phyloP scores from a whole-genome alignment of 2,797 vertebrate genomes.

The Denticeps clupeoides region DNA sequence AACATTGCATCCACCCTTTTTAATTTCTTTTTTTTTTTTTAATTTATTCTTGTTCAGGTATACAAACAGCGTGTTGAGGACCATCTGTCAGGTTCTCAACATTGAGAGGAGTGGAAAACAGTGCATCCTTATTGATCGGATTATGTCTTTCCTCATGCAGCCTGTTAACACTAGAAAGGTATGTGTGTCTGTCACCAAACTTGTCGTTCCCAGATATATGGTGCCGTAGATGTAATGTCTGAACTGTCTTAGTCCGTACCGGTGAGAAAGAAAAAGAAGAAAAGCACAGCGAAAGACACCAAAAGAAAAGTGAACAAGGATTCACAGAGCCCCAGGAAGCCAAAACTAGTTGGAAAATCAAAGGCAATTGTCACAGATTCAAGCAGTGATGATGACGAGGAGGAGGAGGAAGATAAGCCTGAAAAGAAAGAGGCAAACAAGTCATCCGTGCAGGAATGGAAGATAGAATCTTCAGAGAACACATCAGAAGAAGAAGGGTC shows the following conservation, averaged over 20 bases:
- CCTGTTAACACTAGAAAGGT: slow-evolving; percentile 91
- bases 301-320: slow-evolving; percentile 64
- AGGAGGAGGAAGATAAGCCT: slow-evolving; percentile 61
- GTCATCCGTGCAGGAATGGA: slow-evolving; percentile 10
- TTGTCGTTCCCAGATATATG: no score
- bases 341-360: slow-evolving; percentile 62
- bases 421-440: slow-evolving; percentile 41
- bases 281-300: slow-evolving; percentile 44
- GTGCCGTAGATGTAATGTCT: not conserved
- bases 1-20: no score
- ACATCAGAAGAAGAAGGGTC: slow-evolving; percentile 37
- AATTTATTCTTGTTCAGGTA: no score
- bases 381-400: slow-evolving; percentile 77
- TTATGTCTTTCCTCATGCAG: slow-evolving; percentile 76
- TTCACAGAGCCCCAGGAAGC: slow-evolving; percentile 50
- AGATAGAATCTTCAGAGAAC: slow-evolving; percentile 18
- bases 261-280: slow-evolving; percentile 67
- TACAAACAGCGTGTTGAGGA: slow-evolving; percentile 49
- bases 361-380: slow-evolving; percentile 89
- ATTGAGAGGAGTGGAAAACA: slow-evolving; percentile 87
- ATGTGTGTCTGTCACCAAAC: no score
- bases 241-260: slow-evolving; percentile 53
- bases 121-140: slow-evolving; percentile 74
- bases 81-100: slow-evolving; percentile 80
- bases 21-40: no score